Conservation (phyloP, 2,113 vertebrate genomes). For the Albula glossodonta region DNA sequence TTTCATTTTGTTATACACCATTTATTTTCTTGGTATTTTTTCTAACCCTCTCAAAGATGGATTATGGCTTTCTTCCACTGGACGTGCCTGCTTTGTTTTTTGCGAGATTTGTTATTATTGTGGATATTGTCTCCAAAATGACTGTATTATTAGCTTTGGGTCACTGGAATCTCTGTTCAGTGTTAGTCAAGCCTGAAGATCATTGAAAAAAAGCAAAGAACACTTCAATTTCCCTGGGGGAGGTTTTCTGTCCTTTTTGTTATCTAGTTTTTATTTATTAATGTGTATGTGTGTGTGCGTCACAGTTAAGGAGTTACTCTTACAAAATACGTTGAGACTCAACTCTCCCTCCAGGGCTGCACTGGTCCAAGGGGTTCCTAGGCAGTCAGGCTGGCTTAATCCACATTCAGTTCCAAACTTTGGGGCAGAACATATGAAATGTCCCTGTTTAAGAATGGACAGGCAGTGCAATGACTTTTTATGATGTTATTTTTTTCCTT, state of each 20-base stretch:
- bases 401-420: too few relatives aligned
- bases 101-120: background rate
- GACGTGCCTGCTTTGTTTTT: background rate
- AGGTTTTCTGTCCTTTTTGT: background rate
- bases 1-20: background rate
- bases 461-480: background rate
- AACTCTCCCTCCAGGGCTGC: too few relatives aligned
- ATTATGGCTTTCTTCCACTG: background rate
- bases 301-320: too few relatives aligned
- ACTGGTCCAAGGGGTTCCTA: too few relatives aligned
- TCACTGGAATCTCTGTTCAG: background rate
- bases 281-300: too few relatives aligned
- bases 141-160: background rate
- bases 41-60: background rate
- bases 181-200: background rate
- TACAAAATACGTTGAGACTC: too few relatives aligned
- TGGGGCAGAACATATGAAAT: too few relatives aligned
- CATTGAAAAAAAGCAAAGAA: background rate
- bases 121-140: background rate
- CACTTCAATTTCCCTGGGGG: too few relatives aligned
- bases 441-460: too few relatives aligned
- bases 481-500: slow-evolving; percentile 12
- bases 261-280: background rate
- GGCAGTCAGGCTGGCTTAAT: too few relatives aligned
- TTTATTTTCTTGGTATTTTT: background rate